Conservation (phyloP, 2,113 vertebrate species). For the Nesospiza acunhae region DNA sequence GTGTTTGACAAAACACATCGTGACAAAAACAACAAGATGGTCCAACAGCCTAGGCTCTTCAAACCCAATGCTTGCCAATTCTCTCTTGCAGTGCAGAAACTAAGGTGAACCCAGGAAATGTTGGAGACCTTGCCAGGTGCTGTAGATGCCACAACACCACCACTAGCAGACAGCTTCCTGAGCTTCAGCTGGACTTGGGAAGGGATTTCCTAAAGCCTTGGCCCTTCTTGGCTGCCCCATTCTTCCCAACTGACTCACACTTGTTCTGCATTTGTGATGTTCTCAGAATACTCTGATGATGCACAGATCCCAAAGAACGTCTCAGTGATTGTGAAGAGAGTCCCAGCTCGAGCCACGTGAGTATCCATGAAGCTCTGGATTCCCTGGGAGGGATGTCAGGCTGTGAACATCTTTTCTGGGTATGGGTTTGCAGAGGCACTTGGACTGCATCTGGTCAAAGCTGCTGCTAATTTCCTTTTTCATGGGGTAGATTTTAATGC, state of each 20-base stretch:
- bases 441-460: neutral
- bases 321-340: conserved; percentile 89
- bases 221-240: too few relatives aligned
- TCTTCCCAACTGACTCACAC: too few relatives aligned
- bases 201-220: too few relatives aligned
- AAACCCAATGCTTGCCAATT: neutral
- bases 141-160: neutral
- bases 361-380: conserved; percentile 44
- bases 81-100: neutral
- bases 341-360: conserved; percentile 87
- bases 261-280: neutral
- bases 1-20: neutral
- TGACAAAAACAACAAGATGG: neutral
- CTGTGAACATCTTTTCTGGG: neutral
- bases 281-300: conserved; percentile 86
- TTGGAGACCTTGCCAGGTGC: neutral
- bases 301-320: conserved; percentile 88
- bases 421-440: neutral
- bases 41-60: neutral
- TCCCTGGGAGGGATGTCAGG: neutral
- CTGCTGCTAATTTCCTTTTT: neutral
- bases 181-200: too few relatives aligned
- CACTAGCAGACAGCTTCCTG: neutral
- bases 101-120: neutral
- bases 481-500: neutral